A percentile compares a stretch with the other conserved stretches of the same genome.
These are phyloP conservation scores for Coelogynopora nodosa DNA, from an alignment of 2,888 invertebrate species.

Conservation along the genomic window DNA sequence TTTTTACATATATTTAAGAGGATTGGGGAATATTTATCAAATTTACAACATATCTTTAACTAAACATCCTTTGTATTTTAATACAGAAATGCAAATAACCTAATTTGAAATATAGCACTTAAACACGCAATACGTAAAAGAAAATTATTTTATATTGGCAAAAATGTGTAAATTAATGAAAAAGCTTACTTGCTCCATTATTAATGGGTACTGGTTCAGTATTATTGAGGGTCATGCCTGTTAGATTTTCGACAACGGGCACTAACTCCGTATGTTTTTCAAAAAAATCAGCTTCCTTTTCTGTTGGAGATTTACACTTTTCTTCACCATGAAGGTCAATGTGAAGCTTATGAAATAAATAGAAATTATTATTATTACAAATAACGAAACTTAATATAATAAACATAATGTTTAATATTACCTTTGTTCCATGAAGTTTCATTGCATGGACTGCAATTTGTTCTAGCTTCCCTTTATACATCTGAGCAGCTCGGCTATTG, in stretches of 20 bases:
- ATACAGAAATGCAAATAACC: too few relatives aligned
- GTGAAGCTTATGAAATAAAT: too few relatives aligned
- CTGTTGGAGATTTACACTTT: constrained; percentile 53
- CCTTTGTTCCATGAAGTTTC: constrained; percentile 73
- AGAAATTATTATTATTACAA: too few relatives aligned
- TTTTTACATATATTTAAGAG: too few relatives aligned
- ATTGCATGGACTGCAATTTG: constrained; percentile 80
- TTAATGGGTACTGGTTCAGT: constrained; percentile 46
- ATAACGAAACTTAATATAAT: too few relatives aligned
- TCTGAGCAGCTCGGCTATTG: constrained; percentile 84
- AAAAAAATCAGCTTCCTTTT: constrained; percentile 83
- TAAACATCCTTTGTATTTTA: too few relatives aligned
- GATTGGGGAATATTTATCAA: too few relatives aligned
- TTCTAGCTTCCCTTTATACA: constrained; percentile 80
- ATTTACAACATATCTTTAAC: too few relatives aligned
- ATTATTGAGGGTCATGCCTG: constrained; percentile 29
- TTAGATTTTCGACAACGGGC: constrained; percentile 10
- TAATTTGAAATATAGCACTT: too few relatives aligned
- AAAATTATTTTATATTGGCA: constrained; percentile 51
- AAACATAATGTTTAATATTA: background rate
- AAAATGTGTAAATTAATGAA: constrained; percentile 49
- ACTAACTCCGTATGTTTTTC: constrained; percentile 67
- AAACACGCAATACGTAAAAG: background rate
- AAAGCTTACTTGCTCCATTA: constrained; percentile 44
- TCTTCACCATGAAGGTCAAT: constrained; percentile 67